Base-by-base conservation (phyloP, 2,113 vertebrate species). In the Microcebus murinus region DNA sequence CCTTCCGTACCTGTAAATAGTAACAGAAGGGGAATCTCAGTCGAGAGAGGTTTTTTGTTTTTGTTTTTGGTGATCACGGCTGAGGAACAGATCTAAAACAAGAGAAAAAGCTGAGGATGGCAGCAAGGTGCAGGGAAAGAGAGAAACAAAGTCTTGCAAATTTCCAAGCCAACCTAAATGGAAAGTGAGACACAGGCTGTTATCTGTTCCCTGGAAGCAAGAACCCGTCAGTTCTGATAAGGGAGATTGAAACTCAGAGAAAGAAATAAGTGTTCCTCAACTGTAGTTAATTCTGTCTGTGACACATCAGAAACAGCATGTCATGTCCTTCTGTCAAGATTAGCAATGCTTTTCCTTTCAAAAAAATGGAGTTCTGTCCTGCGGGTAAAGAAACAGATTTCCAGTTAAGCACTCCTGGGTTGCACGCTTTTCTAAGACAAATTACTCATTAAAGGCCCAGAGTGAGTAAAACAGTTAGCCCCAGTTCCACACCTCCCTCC, bases 181-280 rank as follows among this genome's bases (percentile, higher is more conserved):
- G 50, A 87, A 96, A 92, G 36, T 31, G 42, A 76, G 21, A 67
- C 34, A 17, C 6, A 7, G 52, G 27, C 39, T 77, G 8, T 71
- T 4, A 34, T 65, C 55, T 94, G 81, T 67, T 42, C 81, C 91
- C 52, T 50, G 14, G 61, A 12, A 79, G 17, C 39, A 68, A 15
- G 65, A 84, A 15, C 27, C 70, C 29, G 39, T 87, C 25, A 2
- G 27, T 84, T 82, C 25, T 39, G 45, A 39, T n/a, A 79, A 15
- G 29, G 20, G 36, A 90, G 39, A 36, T 67, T 82, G 93, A 93
- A 94, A 94, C 17, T 80, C 92, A 83, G 57, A 96, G 48, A 27
- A 80, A 73, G 55, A 95, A 82, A 17, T 8, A 34, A 25, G 31
- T 27, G 9, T 42, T 88, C 31, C 57, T 76, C 67, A 74, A 74